Percentiles rank a stretch among this genome's conserved stretches.
phyloP scores from a whole-genome alignment of 1,140 invertebrate genomes.

The Branchinecta lynchi region DNA sequence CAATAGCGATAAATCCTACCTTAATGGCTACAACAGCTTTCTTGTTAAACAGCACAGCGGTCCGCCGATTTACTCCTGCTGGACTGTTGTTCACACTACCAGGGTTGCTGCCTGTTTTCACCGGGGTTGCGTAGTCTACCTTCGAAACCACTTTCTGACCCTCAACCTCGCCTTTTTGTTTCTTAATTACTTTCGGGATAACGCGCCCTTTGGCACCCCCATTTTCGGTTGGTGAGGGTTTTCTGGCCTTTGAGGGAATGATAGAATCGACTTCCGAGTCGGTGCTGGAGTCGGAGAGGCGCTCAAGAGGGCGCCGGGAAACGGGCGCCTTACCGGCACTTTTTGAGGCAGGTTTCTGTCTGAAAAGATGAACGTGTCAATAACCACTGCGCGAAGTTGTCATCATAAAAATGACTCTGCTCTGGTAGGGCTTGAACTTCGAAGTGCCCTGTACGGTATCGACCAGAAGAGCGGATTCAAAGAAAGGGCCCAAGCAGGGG shows the following conservation, averaged over 20 bases:
- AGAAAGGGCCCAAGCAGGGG: no score
- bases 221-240: not conserved
- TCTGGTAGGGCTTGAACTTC: no score
- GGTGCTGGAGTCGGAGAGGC: conserved; percentile 2
- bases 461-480: no score
- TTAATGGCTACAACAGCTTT: conserved; percentile 42
- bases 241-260: not conserved
- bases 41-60: conserved; percentile 62
- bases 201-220: not conserved
- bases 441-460: no score
- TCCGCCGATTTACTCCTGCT: conserved; percentile 57
- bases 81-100: conserved; percentile 25
- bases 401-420: no score
- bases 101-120: conserved; percentile 11
- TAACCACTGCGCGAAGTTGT: no score
- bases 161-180: not conserved
- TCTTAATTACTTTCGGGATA: not conserved
- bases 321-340: not conserved
- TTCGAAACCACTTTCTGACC: not conserved
- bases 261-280: conserved; percentile 2
- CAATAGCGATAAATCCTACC: conserved; percentile 11
- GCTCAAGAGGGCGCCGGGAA: not conserved
- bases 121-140: conserved; percentile 12
- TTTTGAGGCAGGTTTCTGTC: not conserved
- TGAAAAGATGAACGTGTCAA: not conserved